phyloP scores from a whole-genome alignment of 1,140 invertebrate genomes.

The Dinoponera quadriceps region DNA sequence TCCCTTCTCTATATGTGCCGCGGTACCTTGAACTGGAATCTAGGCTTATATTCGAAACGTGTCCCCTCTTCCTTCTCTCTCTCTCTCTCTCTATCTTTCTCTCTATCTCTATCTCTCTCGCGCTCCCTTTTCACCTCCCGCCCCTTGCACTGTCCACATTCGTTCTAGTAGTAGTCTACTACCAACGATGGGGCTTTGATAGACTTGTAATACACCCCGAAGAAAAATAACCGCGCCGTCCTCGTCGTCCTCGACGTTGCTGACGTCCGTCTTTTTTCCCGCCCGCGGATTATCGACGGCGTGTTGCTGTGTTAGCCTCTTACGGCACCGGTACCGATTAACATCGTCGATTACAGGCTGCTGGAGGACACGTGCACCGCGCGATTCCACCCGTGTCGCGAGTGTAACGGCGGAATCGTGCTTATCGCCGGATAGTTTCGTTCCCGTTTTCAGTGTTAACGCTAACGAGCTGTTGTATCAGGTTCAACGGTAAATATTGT shows the following conservation, averaged over 20 bases:
- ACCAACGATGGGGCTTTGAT: slow-evolving; percentile 69
- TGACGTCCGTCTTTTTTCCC: not conserved
- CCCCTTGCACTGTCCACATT: slow-evolving; percentile 35
- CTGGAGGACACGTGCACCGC: not conserved
- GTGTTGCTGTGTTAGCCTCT: slow-evolving; percentile 33
- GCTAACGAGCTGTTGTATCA: no score
- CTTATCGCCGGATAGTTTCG: no score
- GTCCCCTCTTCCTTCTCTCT: slow-evolving; percentile 16
- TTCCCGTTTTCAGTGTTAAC: no score
- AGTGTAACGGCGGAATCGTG: not conserved
- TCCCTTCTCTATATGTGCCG: slow-evolving; percentile 79
- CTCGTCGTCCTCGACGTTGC: not conserved
- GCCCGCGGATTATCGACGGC: slow-evolving; percentile 23
- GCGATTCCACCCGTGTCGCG: not conserved
- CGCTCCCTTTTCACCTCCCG: not conserved
- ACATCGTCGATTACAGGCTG: slow-evolving; percentile 20
- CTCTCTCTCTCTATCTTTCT: slow-evolving; percentile 9
- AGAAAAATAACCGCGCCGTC: slow-evolving; percentile 58
- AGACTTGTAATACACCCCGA: slow-evolving; percentile 71
- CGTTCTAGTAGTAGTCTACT: slow-evolving; percentile 37
- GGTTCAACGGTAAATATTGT: not conserved
- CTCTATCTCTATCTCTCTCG: slow-evolving; percentile 34
- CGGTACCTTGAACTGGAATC: slow-evolving; percentile 76
- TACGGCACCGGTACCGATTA: slow-evolving; percentile 26
- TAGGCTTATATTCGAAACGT: slow-evolving; percentile 75